Evolutionary conservation across 2,888 invertebrate species (phyloP).

Genomic region (Drosophila picticornis): DNA sequence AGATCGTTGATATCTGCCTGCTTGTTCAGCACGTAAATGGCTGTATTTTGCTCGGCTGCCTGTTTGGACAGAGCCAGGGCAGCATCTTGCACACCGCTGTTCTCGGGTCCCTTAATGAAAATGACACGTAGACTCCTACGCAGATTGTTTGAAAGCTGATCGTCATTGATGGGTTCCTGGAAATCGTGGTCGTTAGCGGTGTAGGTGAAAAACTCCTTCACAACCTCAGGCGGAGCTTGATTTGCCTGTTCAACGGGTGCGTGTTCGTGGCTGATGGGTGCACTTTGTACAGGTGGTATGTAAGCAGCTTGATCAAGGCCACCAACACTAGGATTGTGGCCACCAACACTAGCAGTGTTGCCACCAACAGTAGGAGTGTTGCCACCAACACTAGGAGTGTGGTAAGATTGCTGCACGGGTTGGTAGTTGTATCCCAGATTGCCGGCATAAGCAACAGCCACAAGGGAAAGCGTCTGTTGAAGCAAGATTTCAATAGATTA

Average conservation of each 20-base stretch:
- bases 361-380: too few relatives aligned
- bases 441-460: slow-evolving; percentile 66
- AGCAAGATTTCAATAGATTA: not conserved
- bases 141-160: slow-evolving; percentile 58
- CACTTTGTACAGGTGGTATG: slow-evolving; percentile 27
- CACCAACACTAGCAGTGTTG: too few relatives aligned
- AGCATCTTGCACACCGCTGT: slow-evolving; percentile 78
- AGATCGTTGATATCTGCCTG: slow-evolving; percentile 78
- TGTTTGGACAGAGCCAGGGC: slow-evolving; percentile 75
- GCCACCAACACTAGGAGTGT: slow-evolving; percentile 31
- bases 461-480: slow-evolving; percentile 59
- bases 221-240: slow-evolving; percentile 63
- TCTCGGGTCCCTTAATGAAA: slow-evolving; percentile 84
- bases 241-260: slow-evolving; percentile 32
- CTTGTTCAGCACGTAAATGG: slow-evolving; percentile 82
- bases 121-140: slow-evolving; percentile 82
- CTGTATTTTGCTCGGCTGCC: slow-evolving; percentile 80
- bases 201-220: slow-evolving; percentile 82
- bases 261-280: slow-evolving; percentile 17
- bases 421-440: slow-evolving; percentile 76
- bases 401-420: slow-evolving; percentile 62
- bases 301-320: slow-evolving; percentile 44
- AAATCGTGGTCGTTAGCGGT: slow-evolving; percentile 81
- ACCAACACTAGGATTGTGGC: slow-evolving; percentile 37
- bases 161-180: slow-evolving; percentile 59